Conservation (phyloP, 2,888 invertebrate species). For the Drosophila aldrichi region DNA sequence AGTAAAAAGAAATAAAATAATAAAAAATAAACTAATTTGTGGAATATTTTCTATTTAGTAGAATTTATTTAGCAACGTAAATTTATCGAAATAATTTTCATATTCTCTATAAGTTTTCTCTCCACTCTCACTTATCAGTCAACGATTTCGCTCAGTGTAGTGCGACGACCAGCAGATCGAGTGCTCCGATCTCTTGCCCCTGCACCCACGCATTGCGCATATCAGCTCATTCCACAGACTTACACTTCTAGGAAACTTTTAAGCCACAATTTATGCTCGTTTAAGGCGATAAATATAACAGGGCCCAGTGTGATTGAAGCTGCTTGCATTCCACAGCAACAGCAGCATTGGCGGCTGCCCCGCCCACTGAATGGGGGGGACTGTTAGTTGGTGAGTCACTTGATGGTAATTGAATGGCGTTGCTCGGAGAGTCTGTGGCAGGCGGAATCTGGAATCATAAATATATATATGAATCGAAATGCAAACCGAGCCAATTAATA, state of each 20-base stretch:
- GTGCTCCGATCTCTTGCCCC: conserved; percentile 21
- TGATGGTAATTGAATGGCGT: conserved; percentile 70
- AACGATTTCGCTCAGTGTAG: conserved; percentile 42
- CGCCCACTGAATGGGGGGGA: conserved; percentile 5
- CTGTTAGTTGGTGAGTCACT: conserved; percentile 58
- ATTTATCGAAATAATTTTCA: neutral
- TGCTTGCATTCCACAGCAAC: conserved; percentile 72
- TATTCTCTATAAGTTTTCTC: neutral
- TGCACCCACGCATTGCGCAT: conserved; percentile 30
- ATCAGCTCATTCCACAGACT: conserved; percentile 51
- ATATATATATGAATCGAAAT: conserved; percentile 50
- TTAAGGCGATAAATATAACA: conserved; percentile 82
- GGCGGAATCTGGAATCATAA: conserved; percentile 35
- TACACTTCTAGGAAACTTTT: conserved; percentile 80
- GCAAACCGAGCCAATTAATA: conserved; percentile 67
- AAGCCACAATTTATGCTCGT: conserved; percentile 83
- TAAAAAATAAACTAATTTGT: no score
- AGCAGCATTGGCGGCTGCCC: conserved; percentile 14
- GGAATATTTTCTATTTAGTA: no score
- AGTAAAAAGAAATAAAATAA: no score
- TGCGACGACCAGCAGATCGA: neutral
- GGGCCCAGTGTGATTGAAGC: conserved; percentile 69
- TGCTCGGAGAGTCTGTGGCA: conserved; percentile 34
- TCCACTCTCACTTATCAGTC: no score
- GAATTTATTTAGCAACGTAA: no score